phyloP scores from a whole-genome alignment of 37 sponge, comb jelly and placozoan species.

The Theonella swinhoei region DNA sequence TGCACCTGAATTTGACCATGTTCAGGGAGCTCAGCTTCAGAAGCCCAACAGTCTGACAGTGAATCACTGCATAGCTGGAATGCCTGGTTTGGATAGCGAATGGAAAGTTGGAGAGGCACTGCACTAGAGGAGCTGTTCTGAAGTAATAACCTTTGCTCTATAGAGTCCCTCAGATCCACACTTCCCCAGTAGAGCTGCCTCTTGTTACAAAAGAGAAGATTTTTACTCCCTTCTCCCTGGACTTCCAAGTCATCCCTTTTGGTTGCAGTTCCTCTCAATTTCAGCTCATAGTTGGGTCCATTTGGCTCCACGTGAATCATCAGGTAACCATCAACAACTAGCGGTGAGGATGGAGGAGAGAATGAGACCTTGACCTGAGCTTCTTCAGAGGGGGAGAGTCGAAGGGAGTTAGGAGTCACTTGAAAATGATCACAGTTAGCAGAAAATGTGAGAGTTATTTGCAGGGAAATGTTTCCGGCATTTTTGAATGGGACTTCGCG shows the following conservation, averaged over 20 bases:
- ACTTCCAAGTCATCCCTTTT: not conserved
- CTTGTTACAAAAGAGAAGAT: conserved; percentile 48
- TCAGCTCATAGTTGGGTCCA: conserved; percentile 65
- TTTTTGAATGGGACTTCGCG: conserved; percentile 65
- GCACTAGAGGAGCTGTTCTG: conserved; percentile 31
- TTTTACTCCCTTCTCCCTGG: not conserved
- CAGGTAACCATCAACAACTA: conserved; percentile 18
- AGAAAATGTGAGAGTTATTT: conserved; percentile 26
- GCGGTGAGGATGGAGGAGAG: conserved; percentile 21
- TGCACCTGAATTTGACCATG: conserved; percentile 17
- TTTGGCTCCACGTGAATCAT: conserved; percentile 53
- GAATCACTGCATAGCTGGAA: conserved; percentile 19
- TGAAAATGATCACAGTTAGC: conserved; percentile 12
- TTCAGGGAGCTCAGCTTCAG: not conserved
- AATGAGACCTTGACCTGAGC: conserved; percentile 33
- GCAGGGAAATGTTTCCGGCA: conserved; percentile 67
- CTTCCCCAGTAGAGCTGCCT: conserved; percentile 58
- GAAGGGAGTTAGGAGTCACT: conserved; percentile 36
- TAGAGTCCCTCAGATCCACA: conserved; percentile 29
- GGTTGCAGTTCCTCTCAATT: conserved; percentile 36
- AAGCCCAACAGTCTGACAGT: not conserved
- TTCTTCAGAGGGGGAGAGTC: conserved; percentile 11
- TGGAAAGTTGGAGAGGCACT: conserved; percentile 42
- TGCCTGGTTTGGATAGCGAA: conserved; percentile 8
- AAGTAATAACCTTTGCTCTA: conserved; percentile 33